phyloP scores from a whole-genome alignment of 2,113 vertebrate species.

The Mobula birostris region DNA sequence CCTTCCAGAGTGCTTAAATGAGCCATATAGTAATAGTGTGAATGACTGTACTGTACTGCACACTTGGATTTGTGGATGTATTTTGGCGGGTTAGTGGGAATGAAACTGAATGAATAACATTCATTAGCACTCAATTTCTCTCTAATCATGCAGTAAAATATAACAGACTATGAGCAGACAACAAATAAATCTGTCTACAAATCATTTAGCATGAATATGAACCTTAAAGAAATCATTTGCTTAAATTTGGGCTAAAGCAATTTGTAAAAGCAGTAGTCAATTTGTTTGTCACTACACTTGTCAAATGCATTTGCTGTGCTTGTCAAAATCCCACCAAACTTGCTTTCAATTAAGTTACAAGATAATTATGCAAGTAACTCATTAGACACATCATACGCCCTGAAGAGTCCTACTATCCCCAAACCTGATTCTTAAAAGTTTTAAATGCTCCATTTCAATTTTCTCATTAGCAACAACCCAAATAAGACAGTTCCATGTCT shows the following conservation, averaged over 20 bases:
- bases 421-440: background rate
- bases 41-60: no score
- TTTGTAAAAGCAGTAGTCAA: background rate
- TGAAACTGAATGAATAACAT: background rate
- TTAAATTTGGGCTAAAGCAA: background rate
- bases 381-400: background rate
- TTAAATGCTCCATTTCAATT: background rate
- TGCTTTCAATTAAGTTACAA: background rate
- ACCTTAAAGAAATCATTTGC: background rate
- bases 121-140: background rate
- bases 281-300: background rate
- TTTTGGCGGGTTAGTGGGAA: background rate
- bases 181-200: background rate
- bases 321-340: background rate
- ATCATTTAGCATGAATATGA: background rate
- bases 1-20: no score
- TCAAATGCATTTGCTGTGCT: background rate
- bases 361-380: background rate
- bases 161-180: background rate
- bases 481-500: background rate
- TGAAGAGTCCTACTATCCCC: background rate
- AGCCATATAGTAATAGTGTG: no score
- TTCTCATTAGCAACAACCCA: background rate
- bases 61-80: background rate
- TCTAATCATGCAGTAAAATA: background rate